Conservation (phyloP, 2,888 invertebrate species). For the Ornithoptera priamus region DNA sequence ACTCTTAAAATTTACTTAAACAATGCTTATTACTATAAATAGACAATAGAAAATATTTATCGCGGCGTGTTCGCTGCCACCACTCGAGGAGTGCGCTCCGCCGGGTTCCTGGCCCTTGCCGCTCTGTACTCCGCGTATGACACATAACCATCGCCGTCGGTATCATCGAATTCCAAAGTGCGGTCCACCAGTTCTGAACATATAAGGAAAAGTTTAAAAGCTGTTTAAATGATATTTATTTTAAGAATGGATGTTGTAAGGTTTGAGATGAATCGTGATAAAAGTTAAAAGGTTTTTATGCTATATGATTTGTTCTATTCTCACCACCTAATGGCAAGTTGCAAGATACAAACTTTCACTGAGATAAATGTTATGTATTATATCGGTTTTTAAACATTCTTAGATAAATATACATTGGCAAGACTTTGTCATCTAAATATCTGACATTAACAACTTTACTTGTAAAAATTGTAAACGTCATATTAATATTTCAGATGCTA, state of each 20-base stretch:
- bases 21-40: background rate
- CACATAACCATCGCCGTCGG: constrained; percentile 91
- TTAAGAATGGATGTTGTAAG: too few relatives aligned
- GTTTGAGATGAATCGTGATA: too few relatives aligned
- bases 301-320: background rate
- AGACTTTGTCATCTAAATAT: too few relatives aligned
- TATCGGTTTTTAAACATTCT: background rate
- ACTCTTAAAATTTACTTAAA: too few relatives aligned
- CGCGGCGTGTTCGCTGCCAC: constrained; percentile 39
- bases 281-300: background rate
- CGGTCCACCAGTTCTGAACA: constrained; percentile 89
- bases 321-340: background rate
- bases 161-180: constrained; percentile 90
- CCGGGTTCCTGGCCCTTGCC: constrained; percentile 50
- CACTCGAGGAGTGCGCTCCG: constrained; percentile 55
- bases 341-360: background rate
- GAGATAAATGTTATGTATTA: background rate
- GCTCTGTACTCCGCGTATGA: constrained; percentile 87
- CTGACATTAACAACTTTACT: too few relatives aligned
- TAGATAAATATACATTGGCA: too few relatives aligned
- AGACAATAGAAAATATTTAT: background rate
- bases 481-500: too few relatives aligned
- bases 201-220: background rate
- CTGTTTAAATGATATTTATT: too few relatives aligned
- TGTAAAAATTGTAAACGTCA: too few relatives aligned